Evolutionary conservation across 2,888 invertebrate species (phyloP), one percentile per base, ranked within the genome.

Genomic region (Limenitis camilla): DNA sequence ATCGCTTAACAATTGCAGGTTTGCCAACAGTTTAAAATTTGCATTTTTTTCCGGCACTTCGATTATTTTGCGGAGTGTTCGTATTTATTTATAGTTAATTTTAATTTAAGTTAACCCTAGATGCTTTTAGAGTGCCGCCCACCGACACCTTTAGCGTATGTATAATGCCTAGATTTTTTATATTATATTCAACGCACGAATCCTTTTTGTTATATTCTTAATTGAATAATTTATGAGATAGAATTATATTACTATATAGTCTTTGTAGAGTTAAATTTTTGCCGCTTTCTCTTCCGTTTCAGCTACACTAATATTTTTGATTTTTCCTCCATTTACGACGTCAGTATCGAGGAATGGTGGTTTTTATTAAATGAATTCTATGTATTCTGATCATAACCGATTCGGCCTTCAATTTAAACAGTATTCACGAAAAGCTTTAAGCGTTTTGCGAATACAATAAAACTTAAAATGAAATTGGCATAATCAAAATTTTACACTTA

Each of bases 21-120:
- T 86, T 86, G 86, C 86, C 86, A 85, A 80, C 74, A 78, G 83
- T 86, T 84, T 81, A 84, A 86, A 86, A 85, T 86, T 86, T 74
- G 86, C 86, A 85, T 85, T 86, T 80, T 85, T 86, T 85, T 85
- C 82, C 82, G 74, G 74, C 68, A 75, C 71, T 76, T 72, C 64
- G 60, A 53, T 68, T 78, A 54, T 61, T 72, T 73, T 74, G 70
- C 72, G 68, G 65, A 69, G 67, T 71, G 67, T 69, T 65, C 51
- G 56, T 65, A 61, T 58, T 53, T 53, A 32, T 53, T 63, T 55
- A 42, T 40, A 11, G 10, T 36, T 36, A 10, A 8, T 49, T 62
- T 70, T 72, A 47, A 61, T 73, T 78, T 77, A 56, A 59, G 53
- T 68, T 68, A 64, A 65, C 66, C 68, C 64, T 62, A 61, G 60